Conservation (phyloP, 2,797 vertebrate genomes). For the Brachyalestes nurse region DNA sequence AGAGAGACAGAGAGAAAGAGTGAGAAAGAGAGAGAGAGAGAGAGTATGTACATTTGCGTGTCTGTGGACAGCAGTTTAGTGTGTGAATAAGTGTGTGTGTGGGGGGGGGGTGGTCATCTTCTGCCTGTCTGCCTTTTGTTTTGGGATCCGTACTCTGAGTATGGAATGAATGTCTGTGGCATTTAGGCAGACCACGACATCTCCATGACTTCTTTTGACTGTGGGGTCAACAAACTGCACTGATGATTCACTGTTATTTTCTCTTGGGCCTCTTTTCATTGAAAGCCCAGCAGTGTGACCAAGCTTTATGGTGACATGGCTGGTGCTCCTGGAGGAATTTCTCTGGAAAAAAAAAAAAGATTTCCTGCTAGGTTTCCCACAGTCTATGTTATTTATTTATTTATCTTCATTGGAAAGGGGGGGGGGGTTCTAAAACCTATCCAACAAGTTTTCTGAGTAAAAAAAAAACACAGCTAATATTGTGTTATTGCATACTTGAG, state of each 20-base stretch:
- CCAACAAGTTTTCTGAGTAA: background rate
- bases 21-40: no score
- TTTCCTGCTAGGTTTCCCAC: conserved; percentile 34
- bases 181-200: conserved; percentile 43
- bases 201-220: conserved; percentile 32
- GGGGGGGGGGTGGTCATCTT: background rate
- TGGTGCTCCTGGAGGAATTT: conserved; percentile 28
- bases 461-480: background rate
- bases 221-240: conserved; percentile 10
- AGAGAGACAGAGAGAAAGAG: no score
- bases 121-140: conserved; percentile 23
- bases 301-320: conserved; percentile 17
- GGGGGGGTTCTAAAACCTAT: background rate
- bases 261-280: conserved; percentile 16
- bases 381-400: background rate
- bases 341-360: background rate
- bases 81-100: conserved; percentile 11
- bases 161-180: conserved; percentile 45
- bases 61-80: background rate
- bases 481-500: background rate
- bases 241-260: conserved; percentile 34
- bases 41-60: background rate
- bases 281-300: conserved; percentile 18
- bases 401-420: no score
- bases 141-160: conserved; percentile 2